Evolutionary conservation across 2,888 invertebrate species (phyloP).

Genomic region (Leucoma salicis): DNA sequence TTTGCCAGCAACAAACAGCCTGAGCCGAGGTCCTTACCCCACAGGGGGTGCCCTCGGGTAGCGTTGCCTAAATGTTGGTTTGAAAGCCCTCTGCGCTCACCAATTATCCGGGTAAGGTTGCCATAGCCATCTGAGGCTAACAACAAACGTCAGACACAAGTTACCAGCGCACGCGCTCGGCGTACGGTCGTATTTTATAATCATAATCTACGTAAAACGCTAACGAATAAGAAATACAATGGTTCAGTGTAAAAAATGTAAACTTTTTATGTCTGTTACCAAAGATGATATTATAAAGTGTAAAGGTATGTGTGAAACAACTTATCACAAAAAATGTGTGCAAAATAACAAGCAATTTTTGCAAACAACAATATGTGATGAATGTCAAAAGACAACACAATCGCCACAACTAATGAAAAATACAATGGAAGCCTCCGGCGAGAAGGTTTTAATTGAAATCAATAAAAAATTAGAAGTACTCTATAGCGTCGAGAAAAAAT

Average conservation of each 20-base stretch:
- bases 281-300: constrained; percentile 8
- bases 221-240: neutral
- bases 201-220: neutral
- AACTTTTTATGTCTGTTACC: neutral
- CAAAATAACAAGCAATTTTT: constrained; percentile 4
- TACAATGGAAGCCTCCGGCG: neutral
- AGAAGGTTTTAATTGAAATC: neutral
- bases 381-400: neutral
- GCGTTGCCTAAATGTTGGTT: no score
- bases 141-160: no score
- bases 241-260: constrained; percentile 8
- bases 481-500: constrained; percentile 10
- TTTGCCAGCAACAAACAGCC: no score
- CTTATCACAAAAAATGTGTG: constrained; percentile 8
- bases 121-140: no score
- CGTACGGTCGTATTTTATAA: neutral
- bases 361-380: constrained; percentile 2
- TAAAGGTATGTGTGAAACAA: constrained; percentile 4
- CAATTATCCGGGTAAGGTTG: no score
- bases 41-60: no score
- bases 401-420: neutral
- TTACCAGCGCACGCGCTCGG: constrained; percentile 1
- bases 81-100: no score
- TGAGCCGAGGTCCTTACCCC: no score
- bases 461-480: constrained; percentile 1